Conservation (phyloP, 2,888 invertebrate species). For the Pollenia labialis region DNA sequence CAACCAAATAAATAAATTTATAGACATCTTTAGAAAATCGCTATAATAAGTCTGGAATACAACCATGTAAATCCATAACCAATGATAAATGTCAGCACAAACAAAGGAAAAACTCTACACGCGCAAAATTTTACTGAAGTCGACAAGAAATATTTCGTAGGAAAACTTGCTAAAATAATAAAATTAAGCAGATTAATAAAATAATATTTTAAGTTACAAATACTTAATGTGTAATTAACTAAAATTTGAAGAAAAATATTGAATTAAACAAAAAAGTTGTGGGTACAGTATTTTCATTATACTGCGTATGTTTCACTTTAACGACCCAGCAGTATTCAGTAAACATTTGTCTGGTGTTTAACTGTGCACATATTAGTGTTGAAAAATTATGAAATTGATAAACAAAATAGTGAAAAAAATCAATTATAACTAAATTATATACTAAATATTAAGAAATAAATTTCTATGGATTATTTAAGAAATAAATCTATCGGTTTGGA, state of each 20-base stretch:
- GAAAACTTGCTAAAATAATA: conserved; percentile 23
- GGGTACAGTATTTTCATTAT: neutral
- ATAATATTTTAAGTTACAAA: neutral
- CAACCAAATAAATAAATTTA: too few species aligned
- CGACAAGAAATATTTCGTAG: conserved; percentile 40
- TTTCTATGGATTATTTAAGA: neutral
- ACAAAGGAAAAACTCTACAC: conserved; percentile 60
- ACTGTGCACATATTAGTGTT: neutral
- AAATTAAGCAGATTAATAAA: neutral
- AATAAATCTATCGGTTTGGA: conserved; percentile 3
- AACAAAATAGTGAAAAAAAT: neutral
- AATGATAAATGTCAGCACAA: conserved; percentile 61
- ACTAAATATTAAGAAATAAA: neutral
- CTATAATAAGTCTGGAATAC: neutral
- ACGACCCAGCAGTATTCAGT: neutral
- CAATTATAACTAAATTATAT: neutral
- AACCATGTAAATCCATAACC: conserved; percentile 10
- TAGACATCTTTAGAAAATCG: too few species aligned
- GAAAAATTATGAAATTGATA: conserved; percentile 15
- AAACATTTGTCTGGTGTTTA: conserved; percentile 40
- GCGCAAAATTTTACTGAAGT: conserved; percentile 53
- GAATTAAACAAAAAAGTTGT: neutral
- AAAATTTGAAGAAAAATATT: neutral
- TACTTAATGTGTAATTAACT: neutral
- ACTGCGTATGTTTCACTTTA: neutral